These are phyloP conservation scores for Trachythela sp. DNA, from an alignment of 64 coral and sea anemone species.

Conservation along the genomic window DNA sequence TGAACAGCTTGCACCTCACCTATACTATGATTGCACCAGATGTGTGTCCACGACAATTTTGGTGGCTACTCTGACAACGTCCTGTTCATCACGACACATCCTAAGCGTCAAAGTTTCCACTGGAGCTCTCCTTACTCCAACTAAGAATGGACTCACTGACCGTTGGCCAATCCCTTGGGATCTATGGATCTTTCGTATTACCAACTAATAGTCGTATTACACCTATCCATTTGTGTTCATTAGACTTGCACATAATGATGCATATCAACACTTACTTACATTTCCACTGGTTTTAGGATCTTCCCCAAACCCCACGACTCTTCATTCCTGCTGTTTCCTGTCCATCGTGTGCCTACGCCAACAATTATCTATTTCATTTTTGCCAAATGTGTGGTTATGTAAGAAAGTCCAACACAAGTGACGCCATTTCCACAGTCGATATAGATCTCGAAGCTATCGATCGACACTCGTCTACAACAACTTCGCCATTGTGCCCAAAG, in stretches of 20 bases:
- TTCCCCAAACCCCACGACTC: not conserved
- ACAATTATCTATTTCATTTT: constrained; percentile 30
- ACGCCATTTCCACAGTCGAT: not conserved
- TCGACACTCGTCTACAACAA: not conserved
- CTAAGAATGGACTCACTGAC: not conserved
- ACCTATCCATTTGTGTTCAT: not conserved
- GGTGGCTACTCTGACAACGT: not conserved
- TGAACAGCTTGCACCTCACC: not conserved
- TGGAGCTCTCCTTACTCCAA: constrained; percentile 12
- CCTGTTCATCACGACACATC: too few species aligned
- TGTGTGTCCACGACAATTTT: constrained; percentile 18
- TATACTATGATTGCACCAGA: not conserved
- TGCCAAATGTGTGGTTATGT: constrained; percentile 48
- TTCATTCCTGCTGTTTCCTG: constrained; percentile 31
- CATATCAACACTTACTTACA: not conserved
- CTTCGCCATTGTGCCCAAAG: not conserved
- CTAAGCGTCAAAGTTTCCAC: not conserved
- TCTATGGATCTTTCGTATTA: constrained; percentile 23
- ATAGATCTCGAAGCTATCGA: not conserved
- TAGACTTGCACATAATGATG: not conserved
- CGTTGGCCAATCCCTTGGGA: constrained; percentile 31
- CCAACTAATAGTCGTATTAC: too few species aligned
- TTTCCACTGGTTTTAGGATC: not conserved
- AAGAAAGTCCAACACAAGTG: not conserved
- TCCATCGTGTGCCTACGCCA: constrained; percentile 23